These are phyloP conservation scores for Acromyrmex charruanus DNA, from an alignment of 1,140 invertebrate species.

Conservation along the genomic window DNA sequence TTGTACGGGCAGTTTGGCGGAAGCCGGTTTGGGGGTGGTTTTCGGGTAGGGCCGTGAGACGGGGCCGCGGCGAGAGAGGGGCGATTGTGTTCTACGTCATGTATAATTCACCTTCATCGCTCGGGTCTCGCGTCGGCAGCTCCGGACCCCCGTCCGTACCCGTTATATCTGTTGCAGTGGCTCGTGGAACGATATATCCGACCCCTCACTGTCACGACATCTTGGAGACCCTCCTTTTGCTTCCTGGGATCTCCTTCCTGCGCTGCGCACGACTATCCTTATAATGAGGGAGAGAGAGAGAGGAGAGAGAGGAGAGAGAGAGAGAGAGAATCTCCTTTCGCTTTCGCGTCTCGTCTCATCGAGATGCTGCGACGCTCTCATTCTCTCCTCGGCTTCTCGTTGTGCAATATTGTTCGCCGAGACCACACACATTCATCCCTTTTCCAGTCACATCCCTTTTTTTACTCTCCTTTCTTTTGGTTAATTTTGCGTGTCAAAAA, in stretches of 20 bases:
- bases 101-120: conserved; percentile 84
- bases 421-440: conserved; percentile 55
- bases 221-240: conserved; percentile 67
- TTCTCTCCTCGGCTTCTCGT: conserved; percentile 53
- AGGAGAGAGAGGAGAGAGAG: neutral
- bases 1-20: conserved; percentile 72
- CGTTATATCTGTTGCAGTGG: conserved; percentile 77
- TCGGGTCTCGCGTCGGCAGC: conserved; percentile 80
- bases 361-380: conserved; percentile 3
- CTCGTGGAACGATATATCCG: conserved; percentile 69
- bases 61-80: conserved; percentile 49
- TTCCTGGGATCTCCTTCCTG: conserved; percentile 55
- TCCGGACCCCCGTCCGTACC: conserved; percentile 73
- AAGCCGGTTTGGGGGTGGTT: conserved; percentile 71
- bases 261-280: conserved; percentile 55
- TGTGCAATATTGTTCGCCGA: neutral
- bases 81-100: conserved; percentile 85
- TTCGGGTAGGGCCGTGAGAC: conserved; percentile 72
- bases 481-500: conserved; percentile 77
- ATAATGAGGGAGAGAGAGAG: neutral
- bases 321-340: neutral
- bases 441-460: conserved; percentile 45
- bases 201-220: conserved; percentile 75
- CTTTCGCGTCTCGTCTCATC: neutral
- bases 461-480: conserved; percentile 59